A percentile compares a stretch with the other conserved stretches of the same genome.
Conservation (phyloP, 2,888 invertebrate species). For the Pandemis heparana region DNA sequence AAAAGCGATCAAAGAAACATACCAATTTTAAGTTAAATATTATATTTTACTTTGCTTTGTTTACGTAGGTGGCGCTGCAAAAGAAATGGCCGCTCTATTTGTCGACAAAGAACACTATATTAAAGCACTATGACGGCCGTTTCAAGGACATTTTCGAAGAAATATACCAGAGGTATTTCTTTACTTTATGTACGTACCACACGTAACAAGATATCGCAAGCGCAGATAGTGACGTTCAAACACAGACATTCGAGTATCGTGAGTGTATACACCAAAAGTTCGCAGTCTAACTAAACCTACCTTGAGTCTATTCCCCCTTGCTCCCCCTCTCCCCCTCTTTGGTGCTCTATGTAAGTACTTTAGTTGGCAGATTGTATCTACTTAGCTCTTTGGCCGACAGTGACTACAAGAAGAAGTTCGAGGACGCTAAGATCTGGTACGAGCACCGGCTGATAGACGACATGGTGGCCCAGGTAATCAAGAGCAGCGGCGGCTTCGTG, state of each 20-base stretch:
- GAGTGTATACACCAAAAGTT: too few species aligned
- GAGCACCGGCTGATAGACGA: slow-evolving; percentile 97
- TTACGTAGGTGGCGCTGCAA: slow-evolving; percentile 88
- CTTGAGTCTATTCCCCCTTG: too few species aligned
- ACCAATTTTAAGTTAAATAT: slow-evolving; percentile 32
- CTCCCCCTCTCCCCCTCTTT: not conserved
- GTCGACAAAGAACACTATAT: slow-evolving; percentile 96
- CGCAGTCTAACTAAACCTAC: too few species aligned
- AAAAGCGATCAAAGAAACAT: too few species aligned
- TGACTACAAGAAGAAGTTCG: slow-evolving; percentile 90
- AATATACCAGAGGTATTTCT: slow-evolving; percentile 90
- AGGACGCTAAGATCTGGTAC: slow-evolving; percentile 93
- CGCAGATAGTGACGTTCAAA: too few species aligned
- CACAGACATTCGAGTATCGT: too few species aligned
- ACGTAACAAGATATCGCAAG: too few species aligned
- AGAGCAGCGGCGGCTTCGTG: slow-evolving; percentile 94
- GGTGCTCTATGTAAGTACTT: slow-evolving; percentile 26
- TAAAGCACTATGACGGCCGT: slow-evolving; percentile 95
- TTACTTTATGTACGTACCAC: not conserved
- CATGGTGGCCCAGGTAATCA: slow-evolving; percentile 95
- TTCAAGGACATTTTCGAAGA: slow-evolving; percentile 97
- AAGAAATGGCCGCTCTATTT: slow-evolving; percentile 96
- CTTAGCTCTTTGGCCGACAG: slow-evolving; percentile 61
- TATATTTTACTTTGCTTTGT: slow-evolving; percentile 45
- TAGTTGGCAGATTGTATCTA: not conserved